These are phyloP conservation scores for Colius striatus DNA, from an alignment of 2,113 vertebrate genomes.

Conservation along the genomic window DNA sequence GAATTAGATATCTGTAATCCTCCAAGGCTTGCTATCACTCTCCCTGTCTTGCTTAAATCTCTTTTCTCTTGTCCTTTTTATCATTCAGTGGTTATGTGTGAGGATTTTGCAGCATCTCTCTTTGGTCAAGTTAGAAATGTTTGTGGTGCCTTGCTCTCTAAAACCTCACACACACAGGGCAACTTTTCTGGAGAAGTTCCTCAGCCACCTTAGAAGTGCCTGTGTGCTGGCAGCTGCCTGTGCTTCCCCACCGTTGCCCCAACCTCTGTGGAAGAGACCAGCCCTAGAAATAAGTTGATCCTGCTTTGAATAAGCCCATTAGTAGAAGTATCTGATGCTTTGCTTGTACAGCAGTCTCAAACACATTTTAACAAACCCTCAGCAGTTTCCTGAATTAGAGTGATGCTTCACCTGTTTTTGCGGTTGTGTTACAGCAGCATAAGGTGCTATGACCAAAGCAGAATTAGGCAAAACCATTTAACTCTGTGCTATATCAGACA, in stretches of 20 bases:
- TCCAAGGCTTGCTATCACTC: neutral
- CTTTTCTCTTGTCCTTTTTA: neutral
- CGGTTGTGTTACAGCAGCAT: neutral
- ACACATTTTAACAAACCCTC: rapidly evolving
- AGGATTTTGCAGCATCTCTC: neutral
- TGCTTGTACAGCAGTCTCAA: neutral
- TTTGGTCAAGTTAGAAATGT: neutral
- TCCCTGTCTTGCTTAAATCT: neutral
- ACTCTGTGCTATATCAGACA: neutral
- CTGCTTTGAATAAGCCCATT: neutral
- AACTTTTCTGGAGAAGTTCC: neutral
- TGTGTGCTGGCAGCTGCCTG: neutral
- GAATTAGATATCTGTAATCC: neutral
- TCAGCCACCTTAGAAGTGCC: rapidly evolving
- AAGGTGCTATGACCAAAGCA: neutral
- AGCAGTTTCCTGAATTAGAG: neutral
- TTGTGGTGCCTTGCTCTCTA: neutral
- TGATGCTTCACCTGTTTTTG: neutral
- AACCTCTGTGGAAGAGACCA: neutral
- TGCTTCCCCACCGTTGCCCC: neutral
- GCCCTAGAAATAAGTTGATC: neutral
- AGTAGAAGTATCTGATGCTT: neutral
- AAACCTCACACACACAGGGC: neutral
- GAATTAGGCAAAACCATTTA: neutral
- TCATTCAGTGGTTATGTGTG: neutral